Evolutionary conservation across 2,888 invertebrate genomes (phyloP), one percentile per base, ranked within the genome.

Genomic region (Orchesellides sinensis): DNA sequence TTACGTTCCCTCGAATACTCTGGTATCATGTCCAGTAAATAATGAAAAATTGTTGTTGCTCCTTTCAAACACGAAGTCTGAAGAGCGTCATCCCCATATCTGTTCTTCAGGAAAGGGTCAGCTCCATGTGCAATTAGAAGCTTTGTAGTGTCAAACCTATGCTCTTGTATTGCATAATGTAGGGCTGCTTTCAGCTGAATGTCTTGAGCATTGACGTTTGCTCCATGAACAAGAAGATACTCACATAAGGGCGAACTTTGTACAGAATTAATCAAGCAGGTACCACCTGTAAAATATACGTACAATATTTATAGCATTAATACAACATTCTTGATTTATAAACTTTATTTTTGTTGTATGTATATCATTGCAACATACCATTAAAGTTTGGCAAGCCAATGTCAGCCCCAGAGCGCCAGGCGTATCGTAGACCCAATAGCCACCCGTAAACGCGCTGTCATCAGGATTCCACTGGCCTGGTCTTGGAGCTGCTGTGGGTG

Each of bases 211-310:
- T 97, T 96, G 4, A 96, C 95, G 88, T 93, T 92, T 2, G 95
- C 97, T 63, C 96, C 96, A 89, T 94, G 93, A 88, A 87, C 56
- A 80, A 98, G 92, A 21, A 97, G 92, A 90, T 93, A 96, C 82
- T 93, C 92, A 90, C 96, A 97, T 65, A 98, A 92, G 79, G 93
- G 92, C 81, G 93, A 93, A 88, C 95, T 95, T 91, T 97, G 97
- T 85, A 97, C 96, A 0, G 96, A 95, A 91, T 98, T 98, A 88
- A 98, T 97, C 84, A 98, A 92, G 90, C 97, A 97, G 0, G 97
- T 97, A 82, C 97, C 97, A 79, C 97, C 88, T 68, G 54, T 23
- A 54, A 21, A 21, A 47, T 8, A 8, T 12, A 35, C 35, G 12
- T 5, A 5, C 5, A 35, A 35, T 23, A 54, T 6, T 21, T 35